Evolutionary conservation across 2,113 vertebrate genomes (phyloP), one percentile per base, ranked within the genome.

Genomic region (Crotalus tigris): DNA sequence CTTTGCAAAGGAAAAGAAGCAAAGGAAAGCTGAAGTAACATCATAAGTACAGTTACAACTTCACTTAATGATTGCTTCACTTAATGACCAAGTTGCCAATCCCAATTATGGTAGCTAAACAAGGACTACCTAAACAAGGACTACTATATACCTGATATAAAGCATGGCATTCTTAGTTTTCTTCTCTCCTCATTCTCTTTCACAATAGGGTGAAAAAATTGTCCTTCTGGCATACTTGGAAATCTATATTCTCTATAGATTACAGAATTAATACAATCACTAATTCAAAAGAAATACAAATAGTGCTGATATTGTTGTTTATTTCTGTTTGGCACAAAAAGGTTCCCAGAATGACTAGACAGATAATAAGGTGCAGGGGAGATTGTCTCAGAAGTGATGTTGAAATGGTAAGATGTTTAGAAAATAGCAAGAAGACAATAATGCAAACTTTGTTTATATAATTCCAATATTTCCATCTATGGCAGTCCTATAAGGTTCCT

Each of bases 391-490:
- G 29, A 53, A 94, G 86, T 91, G 53, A 92, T 95, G 90, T 81
- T 24, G 90, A 95, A 94, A 46, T 29, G 3, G 95, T 49, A 90
- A 95, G 95, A 93, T 54, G 13, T 55, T 95, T 39, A 81, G 94
- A 92, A 57, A 94, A 95, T 95, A 95, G 85, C 23, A n/a, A 91
- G 61, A 90, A 88, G 91, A 49, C 69, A 57, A 2, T 89, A 85
- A 49, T 88, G 75, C 19, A 44, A 89, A 75, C 3, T 57, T 87
- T 90, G 21, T 91, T 39, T 19, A 89, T n/a, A 33, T 0, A 91
- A n/a, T 69, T 17, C 7, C 17, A 54, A 29, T 61, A 88, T 23
- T 92, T 92, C 54, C 19, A 53, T 57, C 33, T n/a, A 49, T 23
- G n/a, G 53, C 7, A 39, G 17, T 81, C 33, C 17, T 81, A 39